Conservation (phyloP, 1,140 invertebrate genomes). For the Bacillus rossius region DNA sequence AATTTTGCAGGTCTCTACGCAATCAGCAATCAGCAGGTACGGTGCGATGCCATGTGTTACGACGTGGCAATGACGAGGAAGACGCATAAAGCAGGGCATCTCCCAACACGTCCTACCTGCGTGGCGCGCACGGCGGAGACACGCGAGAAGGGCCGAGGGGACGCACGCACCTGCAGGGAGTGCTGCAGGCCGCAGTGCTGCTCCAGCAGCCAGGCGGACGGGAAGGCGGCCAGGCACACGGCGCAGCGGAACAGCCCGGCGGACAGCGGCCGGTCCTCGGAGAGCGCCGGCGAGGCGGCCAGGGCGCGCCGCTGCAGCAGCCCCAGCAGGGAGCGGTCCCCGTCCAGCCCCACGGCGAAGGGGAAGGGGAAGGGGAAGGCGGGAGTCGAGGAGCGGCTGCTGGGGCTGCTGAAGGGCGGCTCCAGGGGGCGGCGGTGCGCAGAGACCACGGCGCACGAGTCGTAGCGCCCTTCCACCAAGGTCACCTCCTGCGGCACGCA, state of each 20-base stretch:
- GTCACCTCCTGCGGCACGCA: background rate
- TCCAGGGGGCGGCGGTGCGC: slow-evolving; percentile 1
- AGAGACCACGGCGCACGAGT: slow-evolving; percentile 6
- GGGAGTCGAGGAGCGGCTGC: slow-evolving; percentile 41
- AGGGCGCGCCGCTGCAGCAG: slow-evolving; percentile 17
- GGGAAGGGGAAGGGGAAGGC: slow-evolving; percentile 39
- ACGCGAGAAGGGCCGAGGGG: no score
- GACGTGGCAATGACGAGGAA: no score
- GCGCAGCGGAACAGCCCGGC: slow-evolving; percentile 58
- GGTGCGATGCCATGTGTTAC: no score
- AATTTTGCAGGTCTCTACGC: no score
- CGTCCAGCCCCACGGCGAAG: slow-evolving; percentile 20
- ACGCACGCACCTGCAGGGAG: slow-evolving; percentile 44
- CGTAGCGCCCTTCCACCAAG: slow-evolving; percentile 10
- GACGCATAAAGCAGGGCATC: no score
- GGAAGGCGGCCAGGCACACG: slow-evolving; percentile 75
- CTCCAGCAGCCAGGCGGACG: slow-evolving; percentile 73
- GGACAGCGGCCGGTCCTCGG: slow-evolving; percentile 32
- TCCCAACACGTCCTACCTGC: no score
- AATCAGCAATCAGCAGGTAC: no score
- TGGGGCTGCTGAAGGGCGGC: slow-evolving; percentile 15
- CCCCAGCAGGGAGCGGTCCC: slow-evolving; percentile 19
- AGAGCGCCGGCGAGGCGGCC: slow-evolving; percentile 3
- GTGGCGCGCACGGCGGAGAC: no score
- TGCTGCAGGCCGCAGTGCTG: slow-evolving; percentile 75